Evolutionary conservation across 2,888 invertebrate species (phyloP), one percentile per base, ranked within the genome.

Genomic region (Xanthorhoe designata): DNA sequence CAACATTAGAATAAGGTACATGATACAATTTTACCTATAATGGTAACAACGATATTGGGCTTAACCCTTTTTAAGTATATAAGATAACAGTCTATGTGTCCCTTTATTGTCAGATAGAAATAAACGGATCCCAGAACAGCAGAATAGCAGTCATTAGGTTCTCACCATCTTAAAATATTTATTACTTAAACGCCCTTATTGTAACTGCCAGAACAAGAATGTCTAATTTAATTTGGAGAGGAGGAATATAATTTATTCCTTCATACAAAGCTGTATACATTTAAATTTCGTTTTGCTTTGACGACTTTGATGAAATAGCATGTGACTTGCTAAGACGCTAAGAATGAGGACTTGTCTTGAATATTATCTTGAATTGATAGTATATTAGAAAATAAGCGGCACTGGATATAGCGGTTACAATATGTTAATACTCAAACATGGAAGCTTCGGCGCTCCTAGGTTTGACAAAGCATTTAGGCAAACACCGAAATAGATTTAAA

Each of bases 151-250:
- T 42, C 13, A 42, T 42, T 42, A 13, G 13, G 38, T 42, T 42
- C 38, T 13, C 35, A 35, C 35, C 35, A 10, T 9, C 38, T 42
- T 42, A 42, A 42, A 42, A 42, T 42, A 42, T 42, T 42, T 42
- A 42, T 42, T 42, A 13, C 38, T 42, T 13, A 42, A 3, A 42
- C 38, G 3, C 38, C 38, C 38, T 42, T 13, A 42, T 42, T 42
- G 38, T 32, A 49, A 29, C 49, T 47, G 18, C 29, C 32, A 49
- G 32, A 58, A 49, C 49, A 49, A 49, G 49, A 58, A 32, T 49
- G 49, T n/a, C 58, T 58, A 50, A 58, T 58, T 58, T 18, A 58
- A 50, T 18, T 50, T 38, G 35, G 13, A 35, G 15, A 54, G 3
- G n/a, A 58, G 50, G 32, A 19, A 38, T 38, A 58, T 50, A 58